Conservation (phyloP, 92 coral and sea anemone genomes). For the Nematostella vectensis region DNA sequence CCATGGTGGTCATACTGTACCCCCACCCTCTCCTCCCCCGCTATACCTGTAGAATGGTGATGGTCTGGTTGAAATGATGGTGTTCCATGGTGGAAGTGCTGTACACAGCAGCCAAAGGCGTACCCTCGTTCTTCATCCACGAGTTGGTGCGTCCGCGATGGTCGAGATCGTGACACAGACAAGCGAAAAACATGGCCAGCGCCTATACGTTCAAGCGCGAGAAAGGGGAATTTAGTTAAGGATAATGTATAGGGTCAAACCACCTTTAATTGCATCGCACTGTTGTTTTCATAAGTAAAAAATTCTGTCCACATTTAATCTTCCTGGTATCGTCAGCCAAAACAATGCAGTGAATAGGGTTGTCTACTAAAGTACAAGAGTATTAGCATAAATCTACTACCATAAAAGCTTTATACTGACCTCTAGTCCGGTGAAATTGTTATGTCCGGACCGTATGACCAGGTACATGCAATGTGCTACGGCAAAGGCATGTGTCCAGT, state of each 20-base stretch:
- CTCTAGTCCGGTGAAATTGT: constrained; percentile 80
- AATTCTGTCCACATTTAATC: too few species aligned
- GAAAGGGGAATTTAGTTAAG: neutral
- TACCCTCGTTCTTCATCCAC: constrained; percentile 98
- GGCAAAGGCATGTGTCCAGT: constrained; percentile 99
- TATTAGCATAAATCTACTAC: too few species aligned
- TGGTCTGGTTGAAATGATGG: constrained; percentile 96
- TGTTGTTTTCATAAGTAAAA: too few species aligned
- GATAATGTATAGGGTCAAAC: too few species aligned
- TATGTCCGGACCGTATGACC: constrained; percentile 78
- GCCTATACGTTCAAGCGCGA: constrained; percentile 39
- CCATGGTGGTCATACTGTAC: constrained; percentile 92
- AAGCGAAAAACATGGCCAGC: constrained; percentile 86
- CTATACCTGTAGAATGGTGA: constrained; percentile 88
- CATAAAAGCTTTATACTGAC: constrained; percentile 68
- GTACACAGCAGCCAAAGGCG: constrained; percentile 95
- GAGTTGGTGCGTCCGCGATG: constrained; percentile 99
- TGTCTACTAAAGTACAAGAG: too few species aligned
- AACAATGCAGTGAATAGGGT: too few species aligned
- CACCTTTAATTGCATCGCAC: too few species aligned
- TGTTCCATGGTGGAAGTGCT: constrained; percentile 97
- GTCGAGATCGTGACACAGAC: constrained; percentile 92
- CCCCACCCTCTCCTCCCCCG: too few species aligned
- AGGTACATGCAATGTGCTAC: constrained; percentile 98
- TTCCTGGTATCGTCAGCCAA: too few species aligned